phyloP scores from a whole-genome alignment of 2,888 invertebrate genomes.

The Conchocele bisecta region DNA sequence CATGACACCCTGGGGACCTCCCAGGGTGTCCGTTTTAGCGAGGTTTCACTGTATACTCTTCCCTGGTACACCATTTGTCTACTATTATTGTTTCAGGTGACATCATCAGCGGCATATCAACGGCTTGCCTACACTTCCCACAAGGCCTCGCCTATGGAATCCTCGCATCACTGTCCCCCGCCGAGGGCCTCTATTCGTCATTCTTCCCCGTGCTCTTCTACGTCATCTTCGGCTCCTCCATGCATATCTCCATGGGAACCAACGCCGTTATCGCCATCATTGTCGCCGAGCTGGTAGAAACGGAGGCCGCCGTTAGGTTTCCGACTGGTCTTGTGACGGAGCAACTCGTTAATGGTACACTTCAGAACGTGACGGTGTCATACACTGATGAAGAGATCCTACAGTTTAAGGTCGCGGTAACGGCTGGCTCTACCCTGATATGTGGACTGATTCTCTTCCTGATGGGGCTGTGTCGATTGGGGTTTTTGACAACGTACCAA shows the following conservation, averaged over 20 bases:
- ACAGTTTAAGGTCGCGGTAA: slow-evolving; percentile 58
- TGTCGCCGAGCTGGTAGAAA: slow-evolving; percentile 68
- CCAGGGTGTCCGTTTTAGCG: no score
- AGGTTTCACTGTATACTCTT: neutral
- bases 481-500: slow-evolving; percentile 70
- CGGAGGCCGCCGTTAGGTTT: slow-evolving; percentile 23
- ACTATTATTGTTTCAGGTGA: slow-evolving; percentile 61
- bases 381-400: slow-evolving; percentile 31
- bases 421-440: slow-evolving; percentile 63
- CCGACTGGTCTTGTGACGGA: neutral
- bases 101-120: slow-evolving; percentile 72
- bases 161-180: slow-evolving; percentile 69
- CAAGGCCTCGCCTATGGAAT: slow-evolving; percentile 76
- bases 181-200: slow-evolving; percentile 72
- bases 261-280: slow-evolving; percentile 75
- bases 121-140: slow-evolving; percentile 77
- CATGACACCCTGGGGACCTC: no score
- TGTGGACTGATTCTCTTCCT: slow-evolving; percentile 63
- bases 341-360: neutral
- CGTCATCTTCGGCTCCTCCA: slow-evolving; percentile 72
- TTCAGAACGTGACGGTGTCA: neutral
- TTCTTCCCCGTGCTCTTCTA: slow-evolving; percentile 74
- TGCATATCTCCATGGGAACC: slow-evolving; percentile 72
- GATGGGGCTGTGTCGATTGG: slow-evolving; percentile 63
- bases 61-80: neutral